A percentile compares a stretch with the other conserved stretches of the same genome.
Evolutionary conservation across 2,888 invertebrate species (phyloP).

Genomic region (Himalopsyche tibetana): DNA sequence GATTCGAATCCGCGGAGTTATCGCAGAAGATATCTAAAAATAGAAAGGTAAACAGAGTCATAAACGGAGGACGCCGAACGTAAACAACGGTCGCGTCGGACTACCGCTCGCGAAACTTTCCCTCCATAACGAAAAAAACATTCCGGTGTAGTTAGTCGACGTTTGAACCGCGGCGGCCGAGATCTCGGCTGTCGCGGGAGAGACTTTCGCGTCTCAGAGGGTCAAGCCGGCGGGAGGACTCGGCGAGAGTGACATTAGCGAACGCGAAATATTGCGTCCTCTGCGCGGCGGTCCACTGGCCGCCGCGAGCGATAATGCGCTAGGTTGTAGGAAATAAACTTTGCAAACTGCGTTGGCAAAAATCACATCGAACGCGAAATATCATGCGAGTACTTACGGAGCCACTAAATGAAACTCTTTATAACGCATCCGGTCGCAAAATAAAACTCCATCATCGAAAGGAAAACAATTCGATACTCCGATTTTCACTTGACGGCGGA

Average conservation of each 20-base stretch:
- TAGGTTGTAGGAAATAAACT: constrained; percentile 74
- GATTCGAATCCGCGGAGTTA: constrained; percentile 39
- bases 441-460: constrained; percentile 58
- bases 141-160: neutral
- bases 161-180: neutral
- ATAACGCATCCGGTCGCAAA: constrained; percentile 51
- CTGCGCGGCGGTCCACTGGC: constrained; percentile 66
- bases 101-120: constrained; percentile 59
- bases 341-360: constrained; percentile 69
- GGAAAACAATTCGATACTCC: constrained; percentile 54
- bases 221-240: neutral
- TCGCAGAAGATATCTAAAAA: constrained; percentile 52
- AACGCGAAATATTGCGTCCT: constrained; percentile 51
- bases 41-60: constrained; percentile 55
- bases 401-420: constrained; percentile 58
- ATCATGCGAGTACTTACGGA: constrained; percentile 52
- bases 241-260: constrained; percentile 46
- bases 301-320: constrained; percentile 77
- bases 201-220: constrained; percentile 4
- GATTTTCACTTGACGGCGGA: constrained; percentile 68
- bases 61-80: constrained; percentile 52
- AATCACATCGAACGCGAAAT: constrained; percentile 31
- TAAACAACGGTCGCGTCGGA: constrained; percentile 55
- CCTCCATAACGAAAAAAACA: constrained; percentile 64
- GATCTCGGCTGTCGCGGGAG: neutral